phyloP scores from a whole-genome alignment of 2,888 invertebrate genomes.

The Leptopterna dolabrata region DNA sequence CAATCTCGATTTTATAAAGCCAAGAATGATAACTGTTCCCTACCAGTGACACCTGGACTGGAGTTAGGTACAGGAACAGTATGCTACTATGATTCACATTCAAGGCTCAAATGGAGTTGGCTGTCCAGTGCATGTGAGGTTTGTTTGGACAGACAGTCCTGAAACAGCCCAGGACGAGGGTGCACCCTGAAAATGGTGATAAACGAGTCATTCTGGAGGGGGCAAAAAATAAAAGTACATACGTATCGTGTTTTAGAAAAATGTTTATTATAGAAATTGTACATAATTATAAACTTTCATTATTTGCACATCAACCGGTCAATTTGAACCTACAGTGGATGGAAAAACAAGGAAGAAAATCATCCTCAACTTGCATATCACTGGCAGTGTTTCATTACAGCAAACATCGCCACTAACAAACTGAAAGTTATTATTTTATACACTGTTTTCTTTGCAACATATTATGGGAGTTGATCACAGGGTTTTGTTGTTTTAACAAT shows the following conservation, averaged over 20 bases:
- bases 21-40: too few species aligned
- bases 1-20: too few species aligned
- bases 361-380: conserved; percentile 44
- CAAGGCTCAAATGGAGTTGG: too few species aligned
- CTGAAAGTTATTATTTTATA: conserved; percentile 20
- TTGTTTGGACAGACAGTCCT: too few species aligned
- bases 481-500: conserved; percentile 32
- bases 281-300: conserved; percentile 53
- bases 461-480: conserved; percentile 49
- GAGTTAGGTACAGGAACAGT: too few species aligned
- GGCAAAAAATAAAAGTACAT: not conserved
- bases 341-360: conserved; percentile 25
- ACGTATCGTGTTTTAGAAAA: conserved; percentile 44
- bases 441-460: conserved; percentile 5
- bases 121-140: too few species aligned
- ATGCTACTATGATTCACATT: too few species aligned
- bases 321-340: conserved; percentile 49
- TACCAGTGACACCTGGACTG: too few species aligned
- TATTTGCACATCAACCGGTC: conserved; percentile 53
- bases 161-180: too few species aligned
- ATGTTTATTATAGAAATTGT: conserved; percentile 54
- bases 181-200: too few species aligned
- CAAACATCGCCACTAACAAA: conserved; percentile 7
- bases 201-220: too few species aligned
- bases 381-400: conserved; percentile 7